Conservation (phyloP, 2,888 invertebrate genomes). For the Polydesmus complanatus region DNA sequence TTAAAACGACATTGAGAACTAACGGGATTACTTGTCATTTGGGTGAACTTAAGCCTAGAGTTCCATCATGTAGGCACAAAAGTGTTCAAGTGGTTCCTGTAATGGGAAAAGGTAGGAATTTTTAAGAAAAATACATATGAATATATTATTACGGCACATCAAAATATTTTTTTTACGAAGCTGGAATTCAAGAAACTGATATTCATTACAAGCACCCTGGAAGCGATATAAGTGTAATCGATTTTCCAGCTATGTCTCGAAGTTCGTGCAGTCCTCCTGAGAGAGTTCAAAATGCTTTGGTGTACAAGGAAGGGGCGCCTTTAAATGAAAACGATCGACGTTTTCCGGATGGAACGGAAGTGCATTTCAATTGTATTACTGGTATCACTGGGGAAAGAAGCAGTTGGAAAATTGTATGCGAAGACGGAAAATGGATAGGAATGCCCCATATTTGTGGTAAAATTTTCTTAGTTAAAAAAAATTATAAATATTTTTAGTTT, state of each 20-base stretch:
- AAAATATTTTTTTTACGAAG: conserved; percentile 9
- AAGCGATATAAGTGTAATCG: conserved; percentile 31
- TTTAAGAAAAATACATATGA: not conserved
- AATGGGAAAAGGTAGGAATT: conserved; percentile 13
- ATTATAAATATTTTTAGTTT: not conserved
- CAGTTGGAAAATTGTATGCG: conserved; percentile 71
- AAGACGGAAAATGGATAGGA: conserved; percentile 72
- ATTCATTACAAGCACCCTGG: conserved; percentile 24
- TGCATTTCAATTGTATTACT: conserved; percentile 68
- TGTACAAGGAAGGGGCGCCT: conserved; percentile 52
- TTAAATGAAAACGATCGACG: conserved; percentile 47
- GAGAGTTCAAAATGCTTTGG: conserved; percentile 61
- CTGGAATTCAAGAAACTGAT: conserved; percentile 22
- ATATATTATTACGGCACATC: not conserved
- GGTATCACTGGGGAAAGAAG: conserved; percentile 60
- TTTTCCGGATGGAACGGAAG: conserved; percentile 68
- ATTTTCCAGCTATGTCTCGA: conserved; percentile 20
- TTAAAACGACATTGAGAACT: conserved; percentile 34
- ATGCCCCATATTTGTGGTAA: conserved; percentile 64
- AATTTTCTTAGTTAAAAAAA: conserved; percentile 1
- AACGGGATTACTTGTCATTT: conserved; percentile 50
- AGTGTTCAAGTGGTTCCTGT: conserved; percentile 18
- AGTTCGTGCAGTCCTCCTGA: conserved; percentile 48
- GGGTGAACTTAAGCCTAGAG: conserved; percentile 47
- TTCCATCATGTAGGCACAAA: conserved; percentile 35